phyloP scores from a whole-genome alignment of 23 tunicate species.

The Corella eumyota region DNA sequence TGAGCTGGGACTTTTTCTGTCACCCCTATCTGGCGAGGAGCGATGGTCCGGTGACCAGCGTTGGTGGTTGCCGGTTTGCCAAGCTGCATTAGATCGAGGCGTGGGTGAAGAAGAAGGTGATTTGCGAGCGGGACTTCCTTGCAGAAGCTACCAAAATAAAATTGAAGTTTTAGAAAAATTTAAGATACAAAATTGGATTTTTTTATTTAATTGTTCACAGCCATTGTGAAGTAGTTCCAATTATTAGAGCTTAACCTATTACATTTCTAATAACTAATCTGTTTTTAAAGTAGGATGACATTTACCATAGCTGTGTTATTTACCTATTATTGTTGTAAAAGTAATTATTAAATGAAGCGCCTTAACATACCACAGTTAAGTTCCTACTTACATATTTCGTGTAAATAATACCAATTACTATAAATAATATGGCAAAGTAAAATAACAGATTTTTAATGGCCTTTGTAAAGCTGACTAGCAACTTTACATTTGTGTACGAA shows the following conservation, averaged over 20 bases:
- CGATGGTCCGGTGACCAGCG: constrained; percentile 73
- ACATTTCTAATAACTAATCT: too few species aligned
- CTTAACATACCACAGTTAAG: too few species aligned
- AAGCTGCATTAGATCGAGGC: constrained; percentile 51
- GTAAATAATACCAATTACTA: too few species aligned
- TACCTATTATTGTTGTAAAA: too few species aligned
- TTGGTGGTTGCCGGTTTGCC: constrained; percentile 26
- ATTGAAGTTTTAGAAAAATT: neutral
- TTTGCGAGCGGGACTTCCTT: constrained; percentile 66
- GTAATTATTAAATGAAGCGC: too few species aligned
- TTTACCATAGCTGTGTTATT: too few species aligned
- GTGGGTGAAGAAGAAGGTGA: constrained; percentile 97
- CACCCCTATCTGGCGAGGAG: constrained; percentile 69
- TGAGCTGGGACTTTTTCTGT: constrained; percentile 79
- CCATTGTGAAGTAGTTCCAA: neutral
- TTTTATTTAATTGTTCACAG: neutral
- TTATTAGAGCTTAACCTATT: neutral
- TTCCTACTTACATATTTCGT: too few species aligned
- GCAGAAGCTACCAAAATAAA: constrained; percentile 34
- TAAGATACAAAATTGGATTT: neutral
- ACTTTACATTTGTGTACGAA: too few species aligned
- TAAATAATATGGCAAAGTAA: too few species aligned
- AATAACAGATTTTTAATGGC: too few species aligned
- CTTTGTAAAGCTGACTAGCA: too few species aligned
- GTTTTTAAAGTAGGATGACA: too few species aligned